Conservation (phyloP, 2,797 vertebrate species). For the Apodemus agrarius region DNA sequence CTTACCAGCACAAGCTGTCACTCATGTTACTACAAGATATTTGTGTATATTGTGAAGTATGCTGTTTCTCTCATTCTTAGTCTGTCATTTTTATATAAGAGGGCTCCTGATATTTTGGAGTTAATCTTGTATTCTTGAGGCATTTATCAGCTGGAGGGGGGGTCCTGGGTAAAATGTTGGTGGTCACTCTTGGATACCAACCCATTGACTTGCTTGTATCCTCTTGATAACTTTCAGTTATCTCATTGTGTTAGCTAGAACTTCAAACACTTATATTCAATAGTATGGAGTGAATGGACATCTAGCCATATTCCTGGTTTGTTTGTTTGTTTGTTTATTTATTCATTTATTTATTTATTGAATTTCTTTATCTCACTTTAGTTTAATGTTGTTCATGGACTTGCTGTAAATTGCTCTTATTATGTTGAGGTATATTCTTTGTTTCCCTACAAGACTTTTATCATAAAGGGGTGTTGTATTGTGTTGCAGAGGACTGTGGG, state of each 20-base stretch:
- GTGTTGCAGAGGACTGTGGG: no score
- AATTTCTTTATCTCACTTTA: no score
- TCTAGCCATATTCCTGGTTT: no score
- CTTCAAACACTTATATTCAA: background rate
- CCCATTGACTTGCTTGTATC: background rate
- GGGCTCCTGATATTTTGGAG: background rate
- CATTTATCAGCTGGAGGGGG: background rate
- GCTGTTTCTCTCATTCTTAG: background rate
- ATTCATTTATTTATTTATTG: no score
- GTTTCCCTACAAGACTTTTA: background rate
- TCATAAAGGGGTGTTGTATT: background rate
- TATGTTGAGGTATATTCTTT: no score
- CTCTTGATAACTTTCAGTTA: background rate
- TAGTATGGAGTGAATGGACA: background rate
- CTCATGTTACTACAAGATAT: background rate
- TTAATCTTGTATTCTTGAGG: background rate
- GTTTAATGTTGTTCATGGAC: no score
- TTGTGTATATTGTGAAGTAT: background rate
- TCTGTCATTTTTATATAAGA: background rate
- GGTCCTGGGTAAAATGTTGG: background rate
- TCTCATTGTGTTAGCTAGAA: background rate
- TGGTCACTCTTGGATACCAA: background rate
- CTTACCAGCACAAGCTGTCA: background rate
- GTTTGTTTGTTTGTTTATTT: no score
- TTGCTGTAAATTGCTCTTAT: no score